These are phyloP conservation scores for Cochlearius cochlearius DNA, from an alignment of 2,113 vertebrate species.

Conservation along the genomic window DNA sequence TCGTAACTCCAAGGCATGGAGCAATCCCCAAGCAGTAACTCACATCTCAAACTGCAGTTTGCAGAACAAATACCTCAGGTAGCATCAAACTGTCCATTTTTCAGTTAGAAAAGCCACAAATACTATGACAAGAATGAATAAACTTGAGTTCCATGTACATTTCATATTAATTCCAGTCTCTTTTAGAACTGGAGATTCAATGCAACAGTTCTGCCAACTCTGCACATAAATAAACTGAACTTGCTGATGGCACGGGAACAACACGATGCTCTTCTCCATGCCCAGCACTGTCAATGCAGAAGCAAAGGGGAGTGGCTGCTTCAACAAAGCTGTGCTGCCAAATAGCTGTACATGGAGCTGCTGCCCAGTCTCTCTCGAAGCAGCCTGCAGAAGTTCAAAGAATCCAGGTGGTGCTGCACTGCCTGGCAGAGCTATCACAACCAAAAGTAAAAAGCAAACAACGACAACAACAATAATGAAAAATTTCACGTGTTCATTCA, in stretches of 20 bases:
- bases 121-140: background rate
- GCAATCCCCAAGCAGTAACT: background rate
- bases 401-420: slow-evolving; percentile 4
- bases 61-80: background rate
- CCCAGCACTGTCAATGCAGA: background rate
- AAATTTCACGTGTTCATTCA: background rate
- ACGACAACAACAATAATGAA: background rate
- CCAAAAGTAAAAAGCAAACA: background rate
- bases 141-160: background rate
- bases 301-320: slow-evolving; percentile 18
- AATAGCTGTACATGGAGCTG: background rate
- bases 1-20: background rate
- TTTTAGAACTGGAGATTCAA: background rate
- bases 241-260: background rate
- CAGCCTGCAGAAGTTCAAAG: background rate
- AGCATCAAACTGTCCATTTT: background rate
- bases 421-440: background rate
- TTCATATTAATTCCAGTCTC: background rate
- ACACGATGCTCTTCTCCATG: background rate
- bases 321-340: background rate
- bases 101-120: background rate
- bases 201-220: slow-evolving; percentile 6
- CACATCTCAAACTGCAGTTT: background rate
- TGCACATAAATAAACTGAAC: background rate
- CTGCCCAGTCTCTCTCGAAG: background rate